Conservation (phyloP, 2,888 invertebrate species). For the Oasisia sp. region DNA sequence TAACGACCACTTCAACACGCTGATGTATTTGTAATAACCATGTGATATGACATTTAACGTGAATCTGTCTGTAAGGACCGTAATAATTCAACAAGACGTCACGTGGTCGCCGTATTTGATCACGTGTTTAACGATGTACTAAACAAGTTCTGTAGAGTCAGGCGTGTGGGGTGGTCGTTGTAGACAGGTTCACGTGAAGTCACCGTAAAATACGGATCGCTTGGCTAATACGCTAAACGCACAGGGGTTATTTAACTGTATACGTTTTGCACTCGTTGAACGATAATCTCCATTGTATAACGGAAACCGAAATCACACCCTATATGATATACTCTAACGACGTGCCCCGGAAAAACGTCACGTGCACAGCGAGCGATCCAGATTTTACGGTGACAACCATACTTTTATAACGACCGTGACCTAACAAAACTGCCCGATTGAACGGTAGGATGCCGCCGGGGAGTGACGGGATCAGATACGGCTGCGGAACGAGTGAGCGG, state of each 20-base stretch:
- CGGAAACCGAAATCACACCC: background rate
- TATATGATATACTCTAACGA: background rate
- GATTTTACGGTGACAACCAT: background rate
- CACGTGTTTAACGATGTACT: constrained; percentile 10
- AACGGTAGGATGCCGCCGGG: background rate
- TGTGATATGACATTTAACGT: background rate
- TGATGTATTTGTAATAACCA: background rate
- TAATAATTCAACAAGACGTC: background rate
- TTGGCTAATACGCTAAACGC: background rate
- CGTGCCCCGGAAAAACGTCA: background rate
- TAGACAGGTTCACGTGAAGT: background rate
- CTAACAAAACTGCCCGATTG: background rate
- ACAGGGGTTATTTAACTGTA: background rate
- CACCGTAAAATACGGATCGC: too few relatives aligned
- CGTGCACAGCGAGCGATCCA: background rate
- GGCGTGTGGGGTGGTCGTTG: background rate
- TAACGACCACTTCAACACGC: background rate
- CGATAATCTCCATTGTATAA: background rate
- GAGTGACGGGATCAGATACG: background rate
- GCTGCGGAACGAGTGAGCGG: background rate
- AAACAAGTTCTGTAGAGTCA: background rate
- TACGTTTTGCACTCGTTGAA: background rate
- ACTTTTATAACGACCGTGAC: background rate
- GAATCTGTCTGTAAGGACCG: background rate
- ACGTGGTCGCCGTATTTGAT: background rate